These are phyloP conservation scores for Periophthalmus modestus DNA, from an alignment of 2,113 vertebrate species.

Conservation along the genomic window DNA sequence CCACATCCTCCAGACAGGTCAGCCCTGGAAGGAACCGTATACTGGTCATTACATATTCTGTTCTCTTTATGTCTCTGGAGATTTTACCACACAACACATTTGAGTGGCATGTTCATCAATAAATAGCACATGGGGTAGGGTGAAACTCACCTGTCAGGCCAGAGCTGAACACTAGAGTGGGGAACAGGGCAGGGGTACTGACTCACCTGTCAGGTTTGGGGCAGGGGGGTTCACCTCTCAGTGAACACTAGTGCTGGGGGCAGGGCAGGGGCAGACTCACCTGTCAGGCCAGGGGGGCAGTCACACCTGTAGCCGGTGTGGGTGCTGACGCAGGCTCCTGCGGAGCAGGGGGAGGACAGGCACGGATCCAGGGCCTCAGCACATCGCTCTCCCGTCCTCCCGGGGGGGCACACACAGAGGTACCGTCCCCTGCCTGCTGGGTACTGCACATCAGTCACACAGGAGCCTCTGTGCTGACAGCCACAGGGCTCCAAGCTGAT, in stretches of 20 bases:
- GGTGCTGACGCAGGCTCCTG: conserved; percentile 54
- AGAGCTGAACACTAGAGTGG: too few species aligned
- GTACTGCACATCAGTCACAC: conserved; percentile 77
- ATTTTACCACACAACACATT: too few species aligned
- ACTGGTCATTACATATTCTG: neutral
- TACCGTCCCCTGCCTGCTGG: conserved; percentile 82
- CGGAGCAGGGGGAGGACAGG: conserved; percentile 54
- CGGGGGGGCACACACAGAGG: conserved; percentile 78
- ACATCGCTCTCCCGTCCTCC: conserved; percentile 74
- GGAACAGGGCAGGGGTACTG: too few species aligned
- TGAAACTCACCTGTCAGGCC: too few species aligned
- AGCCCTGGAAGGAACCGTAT: conserved; percentile 53
- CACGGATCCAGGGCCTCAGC: conserved; percentile 68
- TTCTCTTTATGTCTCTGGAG: neutral
- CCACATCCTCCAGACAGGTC: conserved; percentile 76
- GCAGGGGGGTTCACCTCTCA: too few species aligned
- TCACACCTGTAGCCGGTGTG: conserved; percentile 60
- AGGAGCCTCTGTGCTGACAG: conserved; percentile 75
- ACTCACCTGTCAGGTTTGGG: too few species aligned
- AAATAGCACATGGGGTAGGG: too few species aligned
- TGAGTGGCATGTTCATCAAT: too few species aligned
- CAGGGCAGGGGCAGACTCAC: conserved; percentile 37
- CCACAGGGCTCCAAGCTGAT: conserved; percentile 77
- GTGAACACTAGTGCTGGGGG: too few species aligned
- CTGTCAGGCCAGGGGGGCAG: conserved; percentile 73